Percentiles rank a stretch among this genome's conserved stretches.
Conservation (phyloP, 2,797 vertebrate species). For the Pangasius djambal region DNA sequence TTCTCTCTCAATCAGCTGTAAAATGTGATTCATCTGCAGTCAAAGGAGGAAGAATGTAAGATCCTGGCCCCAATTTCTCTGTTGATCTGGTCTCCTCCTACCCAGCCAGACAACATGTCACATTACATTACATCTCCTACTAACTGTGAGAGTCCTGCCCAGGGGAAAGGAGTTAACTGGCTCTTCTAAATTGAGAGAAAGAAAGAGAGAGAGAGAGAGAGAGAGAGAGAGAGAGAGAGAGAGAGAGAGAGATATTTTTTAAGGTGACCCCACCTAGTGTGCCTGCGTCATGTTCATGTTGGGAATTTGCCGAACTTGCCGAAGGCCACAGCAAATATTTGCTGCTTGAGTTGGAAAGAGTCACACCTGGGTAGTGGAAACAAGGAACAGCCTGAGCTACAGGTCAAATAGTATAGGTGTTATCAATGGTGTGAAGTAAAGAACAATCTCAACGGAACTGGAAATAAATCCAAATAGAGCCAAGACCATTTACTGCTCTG, state of each 20-base stretch:
- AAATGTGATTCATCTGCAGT: constrained; percentile 44
- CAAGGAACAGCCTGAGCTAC: constrained; percentile 15
- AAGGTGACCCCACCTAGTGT: constrained; percentile 65
- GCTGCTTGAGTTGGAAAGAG: constrained; percentile 63
- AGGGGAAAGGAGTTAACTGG: constrained; percentile 51
- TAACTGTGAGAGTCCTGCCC: constrained; percentile 56
- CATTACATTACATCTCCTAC: constrained; percentile 66
- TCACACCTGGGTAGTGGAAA: constrained; percentile 56
- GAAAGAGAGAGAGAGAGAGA: constrained; percentile 14
- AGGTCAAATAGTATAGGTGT: constrained; percentile 35
- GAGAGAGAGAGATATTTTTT: constrained; percentile 11
- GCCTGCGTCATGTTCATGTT: constrained; percentile 67
- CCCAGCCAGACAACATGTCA: constrained; percentile 69
- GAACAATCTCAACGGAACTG: neutral
- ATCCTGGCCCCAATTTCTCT: constrained; percentile 34
- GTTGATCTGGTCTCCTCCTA: constrained; percentile 39
- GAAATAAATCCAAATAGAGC: constrained; percentile 11
- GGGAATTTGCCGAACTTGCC: constrained; percentile 75
- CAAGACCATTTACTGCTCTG: neutral
- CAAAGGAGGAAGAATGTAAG: constrained; percentile 45
- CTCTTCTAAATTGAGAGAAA: constrained; percentile 17
- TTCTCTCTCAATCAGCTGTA: constrained; percentile 30
- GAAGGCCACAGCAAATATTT: constrained; percentile 74
- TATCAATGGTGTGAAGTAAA: constrained; percentile 13
- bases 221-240: constrained; percentile 1